Base-by-base conservation (phyloP, 2,797 vertebrate genomes). In the Poeciliopsis gracilis region DNA sequence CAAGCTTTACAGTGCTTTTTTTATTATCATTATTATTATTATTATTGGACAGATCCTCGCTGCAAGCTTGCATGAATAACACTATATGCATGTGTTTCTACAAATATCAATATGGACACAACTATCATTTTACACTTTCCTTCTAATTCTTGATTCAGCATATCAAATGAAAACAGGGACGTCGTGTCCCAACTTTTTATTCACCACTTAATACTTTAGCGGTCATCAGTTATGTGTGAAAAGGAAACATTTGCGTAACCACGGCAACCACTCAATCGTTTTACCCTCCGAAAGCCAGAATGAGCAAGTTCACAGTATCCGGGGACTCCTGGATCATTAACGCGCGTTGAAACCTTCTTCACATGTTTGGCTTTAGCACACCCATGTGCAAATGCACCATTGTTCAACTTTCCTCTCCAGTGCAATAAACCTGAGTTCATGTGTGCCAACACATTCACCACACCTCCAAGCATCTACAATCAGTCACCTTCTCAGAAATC, bases 311-410 rank as follows among this genome's bases (percentile, higher is more conserved):
- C 41, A 47, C 30, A 78, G 74, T 76, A 53, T 87, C 81, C 72
- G 81, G 85, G 79, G 89, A 89, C 84, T 82, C 43, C 38, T 33
- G 80, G 84, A 78, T 91, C 88, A 84, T 92, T 90, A 88, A 86
- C 84, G 78, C 77, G 85, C 66, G 28, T 47, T 86, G 80, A 85
- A 89, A 88, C 77, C 78, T 69, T 67, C 67, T 78, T 5, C 66
- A 15, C 73, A 76, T 85, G 78, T 87, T 91, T 90, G 88, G 89
- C 86, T 38, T 83, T 28, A 89, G 88, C 83, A 88, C 82, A 82
- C 46, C 80, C 80, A 91, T 36, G 67, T 88, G 82, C 77, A 85
- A 80, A 66, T 75, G 78, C 47, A 80, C 84, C 81, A 87, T 82
- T 87, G 84, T 70, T 82, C 86, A 88, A 76, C 30, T 46, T 69